Base-by-base conservation (phyloP, 2,888 invertebrate genomes). In the Pheosia tremula region DNA sequence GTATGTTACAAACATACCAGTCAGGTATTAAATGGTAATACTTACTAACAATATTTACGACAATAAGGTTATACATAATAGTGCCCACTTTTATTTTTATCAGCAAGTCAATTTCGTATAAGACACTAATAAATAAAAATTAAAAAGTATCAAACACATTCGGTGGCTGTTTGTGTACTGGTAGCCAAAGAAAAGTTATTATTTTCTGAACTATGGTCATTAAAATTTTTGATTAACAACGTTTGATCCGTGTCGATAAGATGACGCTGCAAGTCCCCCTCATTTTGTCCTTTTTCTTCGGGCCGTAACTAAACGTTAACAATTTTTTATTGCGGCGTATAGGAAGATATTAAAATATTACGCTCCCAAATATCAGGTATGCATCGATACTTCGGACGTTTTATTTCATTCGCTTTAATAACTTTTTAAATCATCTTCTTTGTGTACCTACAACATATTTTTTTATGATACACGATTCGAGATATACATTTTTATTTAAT, bases 221-320 rank as follows among this genome's bases (percentile, higher is more conserved):
- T 93, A 93, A 93, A 93, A 93, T 92, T 92, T 91, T 91, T 93
- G 93, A 93, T 93, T 93, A 93, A 91, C 91, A 83, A 88, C 91
- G 87, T 91, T 90, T 88, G 90, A 91, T 89, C 89, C 92, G 89
- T 91, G 88, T 90, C 93, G 93, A 91, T 89, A 83, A 84, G 87
- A 89, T 93, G 93, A 93, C 91, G 83, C 69, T 75, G 90, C 93
- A 88, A 87, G 81, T 88, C 82, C 82, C 79, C 74, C 74, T 74
- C 73, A 82, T 82, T 82, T 87, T 87, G 87, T 90, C 91, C 89
- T 88, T 87, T 87, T 87, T 83, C 88, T 85, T 81, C 78, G 80
- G 82, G 84, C 87, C 93, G 89, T 91, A 88, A 87, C 93, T 88
- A 91, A 93, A 88, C 80, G 88, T 84, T 85, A 83, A 86, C 84